Base-by-base conservation (phyloP, 1,140 invertebrate genomes). In the Heliothis subflexa region DNA sequence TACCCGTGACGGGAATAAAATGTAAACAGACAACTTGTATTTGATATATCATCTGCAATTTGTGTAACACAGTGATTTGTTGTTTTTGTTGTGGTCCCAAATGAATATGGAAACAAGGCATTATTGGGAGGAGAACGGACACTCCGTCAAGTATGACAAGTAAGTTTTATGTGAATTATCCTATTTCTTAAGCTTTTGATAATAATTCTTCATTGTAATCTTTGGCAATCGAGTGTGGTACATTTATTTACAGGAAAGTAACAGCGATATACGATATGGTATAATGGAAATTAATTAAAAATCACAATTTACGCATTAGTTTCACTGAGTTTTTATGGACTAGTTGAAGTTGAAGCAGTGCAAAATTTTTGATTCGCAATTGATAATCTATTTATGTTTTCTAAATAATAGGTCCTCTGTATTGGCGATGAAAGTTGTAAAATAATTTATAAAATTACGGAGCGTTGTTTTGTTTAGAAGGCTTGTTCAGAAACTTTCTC, bases 111-210 rank as follows among this genome's bases (percentile, higher is more conserved):
- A 93, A 90, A 91, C 88, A 77, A 86, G 89, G 75, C 85, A 93
- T 83, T 94, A 93, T 83, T 94, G 93, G 93, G 91, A 93, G 80
- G 93, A 94, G 80, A 94, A 93, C 81, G 91, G 91, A 66, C 91
- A 90, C 85, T 57, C 84, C 84, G 90, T 92, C 75, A 94, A 94
- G 86, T 94, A 93, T 88, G 91, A 94, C 86, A 94, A 92, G 93
- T 94, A 78, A 88, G 89, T 89, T 50, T 25, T 14, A 61, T 14
- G 11, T 33, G 25, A n/a, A 11, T 16, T 16, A 64, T 18, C 16
- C 0, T 47, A 47, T 64, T 64, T 64, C 40, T 2, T 68, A 50
- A 5, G 13, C 18, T 52, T 50, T 70, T 21, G 12, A 12, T 47
- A 13, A 18, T 47, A 4, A 64, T 57, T 10, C 3, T 57, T 57